Evolutionary conservation across 1,140 invertebrate species (phyloP).

Genomic region (Drosophila nigromelanica): DNA sequence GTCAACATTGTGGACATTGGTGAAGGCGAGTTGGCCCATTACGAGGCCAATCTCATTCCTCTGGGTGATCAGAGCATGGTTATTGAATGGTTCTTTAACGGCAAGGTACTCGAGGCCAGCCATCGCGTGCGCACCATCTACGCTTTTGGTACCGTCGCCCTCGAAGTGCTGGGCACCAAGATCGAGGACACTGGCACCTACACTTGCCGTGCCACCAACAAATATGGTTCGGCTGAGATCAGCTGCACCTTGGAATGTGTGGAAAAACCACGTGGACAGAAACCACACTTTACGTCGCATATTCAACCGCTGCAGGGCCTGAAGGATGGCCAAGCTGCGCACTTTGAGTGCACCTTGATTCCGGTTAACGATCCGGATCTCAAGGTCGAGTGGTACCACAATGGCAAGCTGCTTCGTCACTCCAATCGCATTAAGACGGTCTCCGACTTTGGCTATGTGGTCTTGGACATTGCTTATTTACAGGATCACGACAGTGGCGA

Average conservation of each 20-base stretch:
- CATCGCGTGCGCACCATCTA: slow-evolving; percentile 95
- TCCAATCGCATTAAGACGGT: slow-evolving; percentile 96
- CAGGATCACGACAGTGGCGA: slow-evolving; percentile 97
- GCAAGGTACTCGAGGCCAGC: slow-evolving; percentile 93
- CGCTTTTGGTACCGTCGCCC: slow-evolving; percentile 97
- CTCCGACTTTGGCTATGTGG: slow-evolving; percentile 98
- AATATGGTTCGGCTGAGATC: slow-evolving; percentile 94
- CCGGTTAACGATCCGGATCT: slow-evolving; percentile 97
- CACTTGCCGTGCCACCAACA: slow-evolving; percentile 94
- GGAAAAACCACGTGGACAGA: slow-evolving; percentile 92
- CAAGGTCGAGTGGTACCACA: slow-evolving; percentile 98
- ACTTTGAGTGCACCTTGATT: slow-evolving; percentile 96
- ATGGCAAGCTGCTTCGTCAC: slow-evolving; percentile 93
- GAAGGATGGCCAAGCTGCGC: slow-evolving; percentile 95
- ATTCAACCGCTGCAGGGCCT: slow-evolving; percentile 93
- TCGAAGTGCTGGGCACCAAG: slow-evolving; percentile 95
- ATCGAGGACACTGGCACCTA: slow-evolving; percentile 94
- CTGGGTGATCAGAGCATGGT: slow-evolving; percentile 98
- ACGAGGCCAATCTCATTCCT: slow-evolving; percentile 96
- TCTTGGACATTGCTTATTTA: slow-evolving; percentile 97
- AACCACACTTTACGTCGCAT: slow-evolving; percentile 94
- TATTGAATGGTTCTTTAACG: slow-evolving; percentile 99
- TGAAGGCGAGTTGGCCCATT: slow-evolving; percentile 96
- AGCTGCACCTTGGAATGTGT: slow-evolving; percentile 92
- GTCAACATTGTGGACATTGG: slow-evolving; percentile 91